Evolutionary conservation across 2,113 vertebrate species (phyloP), one percentile per base, ranked within the genome.

Genomic region (Nematolebias whitei): DNA sequence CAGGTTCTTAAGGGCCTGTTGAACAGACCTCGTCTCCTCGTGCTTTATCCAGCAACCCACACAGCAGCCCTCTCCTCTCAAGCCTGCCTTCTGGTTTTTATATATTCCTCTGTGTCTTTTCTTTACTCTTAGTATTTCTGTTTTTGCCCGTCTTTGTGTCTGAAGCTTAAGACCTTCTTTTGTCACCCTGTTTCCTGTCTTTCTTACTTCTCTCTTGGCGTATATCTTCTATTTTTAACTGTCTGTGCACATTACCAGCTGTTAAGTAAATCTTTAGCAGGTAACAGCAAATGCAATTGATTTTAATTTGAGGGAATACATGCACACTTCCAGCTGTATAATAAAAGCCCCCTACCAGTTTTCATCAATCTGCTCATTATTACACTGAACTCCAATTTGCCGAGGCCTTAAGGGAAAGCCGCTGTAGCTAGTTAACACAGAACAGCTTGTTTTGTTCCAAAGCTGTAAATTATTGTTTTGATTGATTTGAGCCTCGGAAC

Each of bases 1-100:
- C 79, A 71, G 75, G 52, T 74, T 86, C 71, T 85, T 71, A 74
- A 80, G 69, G 79, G 75, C 51, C 74, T 41, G 66, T 63, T 79
- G 72, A 78, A 60, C 53, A 74, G 59, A 68, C 81, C 71, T 85
- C 62, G 78, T 79, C 81, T 80, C 39, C 54, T 50, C 73, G 60
- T 35, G 58, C 62, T 73, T 65, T 53, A 71, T 54, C 71, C 77
- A 74, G 63, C 40, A 78, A 45, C 55, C 71, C 67, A 71, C 51
- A 41, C 39, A 39, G 70, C 67, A 59, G 55, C 63, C 24, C 35
- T 57, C 48, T 29, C 44, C 60, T 76, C 59, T 48, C 55, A 53
- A 68, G 56, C 47, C 68, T 63, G 20, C 43, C 47, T 71, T 32
- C 24, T 32, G 32, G 24, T 39, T 57, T 43, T 26, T 63, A 35